Base-by-base conservation (phyloP, 2,888 invertebrate species). In the Perizoma flavofasciatum region DNA sequence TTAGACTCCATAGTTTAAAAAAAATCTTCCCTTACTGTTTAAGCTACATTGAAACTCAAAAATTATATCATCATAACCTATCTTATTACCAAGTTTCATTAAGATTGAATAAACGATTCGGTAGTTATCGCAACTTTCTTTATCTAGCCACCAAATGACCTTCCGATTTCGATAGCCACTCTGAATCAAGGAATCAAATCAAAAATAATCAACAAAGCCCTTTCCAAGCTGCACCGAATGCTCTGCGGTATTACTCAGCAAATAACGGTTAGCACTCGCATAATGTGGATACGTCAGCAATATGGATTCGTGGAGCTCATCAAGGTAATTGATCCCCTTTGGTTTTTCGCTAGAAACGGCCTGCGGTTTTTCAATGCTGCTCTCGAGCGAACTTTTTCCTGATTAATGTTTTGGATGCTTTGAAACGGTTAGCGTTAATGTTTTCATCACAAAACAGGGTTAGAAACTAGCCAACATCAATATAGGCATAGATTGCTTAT, bases 321-420 rank as follows among this genome's bases (percentile, higher is more conserved):
- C 89, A 89, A 79, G 86, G 83, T 90, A 91, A 91, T 90, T 91
- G 89, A 91, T 90, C 89, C 83, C 88, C 86, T 89, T 86, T 83
- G 84, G 88, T 86, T 89, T 86, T 83, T 86, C 83, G 81, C 82
- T 83, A 83, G 84, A 49, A 54, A 58, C 34, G 46, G 47, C 22
- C 40, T 78, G 80, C 81, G 78, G 85, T 85, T 50, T 51, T 51
- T 22, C 47, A 54, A 41, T 48, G 53, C 43, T 48, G 47, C 57
- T 57, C 53, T 61, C 56, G 50, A 43, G 55, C 46, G 40, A 50
- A 53, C 45, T 47, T 37, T 41, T 53, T 52, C 46, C 37, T 35
- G 33, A n/a, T 40, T 8, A n/a, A 8, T 43, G 41, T 55, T 55
- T 48, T 5, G 11, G 9, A 2, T 33, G 10, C 4, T 47, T 34